These are phyloP conservation scores for Trachelus troglodyta DNA, from an alignment of 2,888 invertebrate species.

Conservation along the genomic window DNA sequence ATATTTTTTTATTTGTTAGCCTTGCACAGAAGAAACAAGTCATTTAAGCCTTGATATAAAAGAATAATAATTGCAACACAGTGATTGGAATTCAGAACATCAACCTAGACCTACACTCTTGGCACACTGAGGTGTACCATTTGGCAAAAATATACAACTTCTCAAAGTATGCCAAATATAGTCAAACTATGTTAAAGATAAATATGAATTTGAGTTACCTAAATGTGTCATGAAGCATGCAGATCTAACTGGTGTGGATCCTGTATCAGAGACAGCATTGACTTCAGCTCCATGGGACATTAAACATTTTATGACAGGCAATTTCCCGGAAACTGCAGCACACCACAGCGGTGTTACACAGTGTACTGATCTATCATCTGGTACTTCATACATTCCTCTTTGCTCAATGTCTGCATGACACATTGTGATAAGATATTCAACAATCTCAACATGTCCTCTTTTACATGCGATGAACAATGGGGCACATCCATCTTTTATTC, in stretches of 20 bases:
- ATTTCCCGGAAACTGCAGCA: slow-evolving; percentile 87
- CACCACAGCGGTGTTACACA: slow-evolving; percentile 92
- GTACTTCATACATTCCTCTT: slow-evolving; percentile 85
- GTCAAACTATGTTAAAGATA: not conserved
- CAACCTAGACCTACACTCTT: slow-evolving; percentile 46
- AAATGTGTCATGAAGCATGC: slow-evolving; percentile 94
- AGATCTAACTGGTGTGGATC: slow-evolving; percentile 89
- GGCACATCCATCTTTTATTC: slow-evolving; percentile 81
- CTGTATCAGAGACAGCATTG: slow-evolving; percentile 89
- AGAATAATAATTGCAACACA: slow-evolving; percentile 10
- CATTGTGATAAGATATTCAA: slow-evolving; percentile 84
- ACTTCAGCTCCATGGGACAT: slow-evolving; percentile 84
- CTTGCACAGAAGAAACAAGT: not conserved
- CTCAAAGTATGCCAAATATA: not conserved
- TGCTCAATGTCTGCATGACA: slow-evolving; percentile 90
- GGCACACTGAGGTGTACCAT: slow-evolving; percentile 21
- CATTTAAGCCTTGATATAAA: slow-evolving; percentile 10
- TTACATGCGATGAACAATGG: slow-evolving; percentile 84
- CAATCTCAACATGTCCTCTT: slow-evolving; percentile 85
- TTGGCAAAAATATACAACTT: slow-evolving; percentile 22
- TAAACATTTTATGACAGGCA: slow-evolving; percentile 81
- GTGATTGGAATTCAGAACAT: slow-evolving; percentile 36
- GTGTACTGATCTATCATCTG: slow-evolving; percentile 84
- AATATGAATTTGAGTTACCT: slow-evolving; percentile 68
- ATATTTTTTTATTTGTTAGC: not conserved